A percentile compares a stretch with the other conserved stretches of the same genome.
Evolutionary conservation across 2,888 invertebrate species (phyloP).

Genomic region (Metellina segmentata): DNA sequence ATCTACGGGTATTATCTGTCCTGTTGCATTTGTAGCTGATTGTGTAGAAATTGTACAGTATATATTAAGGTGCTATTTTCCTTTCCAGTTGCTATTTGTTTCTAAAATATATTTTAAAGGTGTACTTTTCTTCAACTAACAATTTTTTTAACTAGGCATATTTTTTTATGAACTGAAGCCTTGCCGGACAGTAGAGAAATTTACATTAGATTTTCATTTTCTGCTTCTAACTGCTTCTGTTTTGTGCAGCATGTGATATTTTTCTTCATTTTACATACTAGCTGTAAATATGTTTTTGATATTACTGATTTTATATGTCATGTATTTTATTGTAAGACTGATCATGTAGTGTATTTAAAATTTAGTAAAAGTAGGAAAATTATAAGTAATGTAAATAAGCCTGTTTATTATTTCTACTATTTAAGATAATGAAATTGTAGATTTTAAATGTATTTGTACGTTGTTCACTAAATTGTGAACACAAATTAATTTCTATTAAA

Average conservation of each 20-base stretch:
- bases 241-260: slow-evolving; percentile 61
- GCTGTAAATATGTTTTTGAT: slow-evolving; percentile 45
- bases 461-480: neutral
- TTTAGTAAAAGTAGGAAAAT: slow-evolving; percentile 6
- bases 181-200: slow-evolving; percentile 17
- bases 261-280: slow-evolving; percentile 29
- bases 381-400: slow-evolving; percentile 1
- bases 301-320: slow-evolving; percentile 37
- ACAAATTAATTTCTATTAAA: neutral
- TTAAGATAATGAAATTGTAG: slow-evolving; percentile 5
- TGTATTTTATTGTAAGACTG: slow-evolving; percentile 44
- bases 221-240: slow-evolving; percentile 56
- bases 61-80: slow-evolving; percentile 71
- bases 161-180: slow-evolving; percentile 35
- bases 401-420: neutral
- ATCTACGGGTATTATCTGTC: slow-evolving; percentile 64
- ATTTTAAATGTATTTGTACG: slow-evolving; percentile 16
- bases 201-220: slow-evolving; percentile 26
- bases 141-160: slow-evolving; percentile 27
- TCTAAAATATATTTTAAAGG: slow-evolving; percentile 5
- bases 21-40: slow-evolving; percentile 23
- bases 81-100: slow-evolving; percentile 33
- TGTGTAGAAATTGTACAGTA: slow-evolving; percentile 69
- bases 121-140: slow-evolving; percentile 28
- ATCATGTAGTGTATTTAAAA: slow-evolving; percentile 22